A percentile compares a stretch with the other conserved stretches of the same genome.
Evolutionary conservation across 2,888 invertebrate genomes (phyloP).

Genomic region (Drosophila histrio): DNA sequence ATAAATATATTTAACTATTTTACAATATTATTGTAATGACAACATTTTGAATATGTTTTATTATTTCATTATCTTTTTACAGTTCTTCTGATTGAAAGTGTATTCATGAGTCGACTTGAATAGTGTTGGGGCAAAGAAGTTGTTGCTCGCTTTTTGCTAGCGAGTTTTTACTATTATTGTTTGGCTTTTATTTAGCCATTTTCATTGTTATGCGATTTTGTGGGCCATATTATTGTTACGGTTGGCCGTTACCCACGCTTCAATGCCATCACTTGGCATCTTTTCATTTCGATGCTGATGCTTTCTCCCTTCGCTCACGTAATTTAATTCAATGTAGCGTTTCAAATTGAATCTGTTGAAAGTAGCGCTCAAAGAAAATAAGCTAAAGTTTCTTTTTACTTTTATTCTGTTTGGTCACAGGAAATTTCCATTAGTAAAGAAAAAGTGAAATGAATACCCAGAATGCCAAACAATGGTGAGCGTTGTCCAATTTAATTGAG

Average conservation of each 20-base stretch:
- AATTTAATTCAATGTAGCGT: slow-evolving; percentile 78
- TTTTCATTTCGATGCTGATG: slow-evolving; percentile 15
- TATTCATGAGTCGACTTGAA: background rate
- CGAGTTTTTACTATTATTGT: slow-evolving; percentile 65
- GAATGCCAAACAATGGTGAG: slow-evolving; percentile 31
- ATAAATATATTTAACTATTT: no score
- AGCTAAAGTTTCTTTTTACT: slow-evolving; percentile 24
- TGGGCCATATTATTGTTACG: slow-evolving; percentile 77
- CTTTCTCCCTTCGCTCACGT: slow-evolving; percentile 48
- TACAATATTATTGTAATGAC: background rate
- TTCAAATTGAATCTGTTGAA: slow-evolving; percentile 77
- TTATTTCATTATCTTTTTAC: background rate
- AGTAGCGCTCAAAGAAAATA: slow-evolving; percentile 57
- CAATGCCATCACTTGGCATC: slow-evolving; percentile 49
- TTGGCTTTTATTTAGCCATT: slow-evolving; percentile 73
- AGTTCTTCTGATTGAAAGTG: background rate
- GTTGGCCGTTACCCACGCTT: slow-evolving; percentile 65
- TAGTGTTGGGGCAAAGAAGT: background rate
- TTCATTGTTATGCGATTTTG: slow-evolving; percentile 78
- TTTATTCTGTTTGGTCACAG: slow-evolving; percentile 17
- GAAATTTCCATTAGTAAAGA: slow-evolving; percentile 68
- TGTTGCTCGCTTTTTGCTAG: slow-evolving; percentile 22
- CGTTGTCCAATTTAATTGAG: slow-evolving; percentile 60
- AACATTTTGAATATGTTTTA: no score
- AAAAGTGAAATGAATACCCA: slow-evolving; percentile 14